These are phyloP conservation scores for Glyphotaelius pellucidus DNA, from an alignment of 2,888 invertebrate genomes.

Conservation along the genomic window DNA sequence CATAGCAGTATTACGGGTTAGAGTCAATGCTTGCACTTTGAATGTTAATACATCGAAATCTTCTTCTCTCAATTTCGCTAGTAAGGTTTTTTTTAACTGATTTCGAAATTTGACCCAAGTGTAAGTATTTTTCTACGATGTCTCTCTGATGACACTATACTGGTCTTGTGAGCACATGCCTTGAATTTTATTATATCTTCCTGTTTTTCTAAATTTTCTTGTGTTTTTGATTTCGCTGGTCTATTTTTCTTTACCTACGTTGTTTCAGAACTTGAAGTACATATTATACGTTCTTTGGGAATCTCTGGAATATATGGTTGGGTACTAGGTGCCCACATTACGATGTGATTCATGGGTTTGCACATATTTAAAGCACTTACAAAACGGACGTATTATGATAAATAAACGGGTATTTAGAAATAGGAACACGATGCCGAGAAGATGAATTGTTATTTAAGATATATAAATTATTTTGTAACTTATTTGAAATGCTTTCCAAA, in stretches of 20 bases:
- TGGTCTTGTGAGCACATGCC: no score
- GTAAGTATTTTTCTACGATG: no score
- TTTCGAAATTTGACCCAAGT: no score
- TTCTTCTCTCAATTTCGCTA: background rate
- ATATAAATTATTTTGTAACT: background rate
- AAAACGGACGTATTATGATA: conserved; percentile 2
- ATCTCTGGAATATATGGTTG: background rate
- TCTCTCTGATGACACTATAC: no score
- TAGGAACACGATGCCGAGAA: background rate
- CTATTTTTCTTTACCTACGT: no score
- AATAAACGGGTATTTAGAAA: conserved; percentile 2
- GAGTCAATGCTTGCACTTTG: background rate
- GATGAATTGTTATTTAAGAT: background rate
- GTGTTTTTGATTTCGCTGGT: no score
- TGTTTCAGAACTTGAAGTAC: no score
- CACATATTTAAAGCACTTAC: conserved; percentile 2
- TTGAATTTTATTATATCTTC: no score
- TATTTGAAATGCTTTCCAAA: background rate
- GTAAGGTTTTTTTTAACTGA: no score
- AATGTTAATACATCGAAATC: background rate
- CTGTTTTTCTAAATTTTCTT: no score
- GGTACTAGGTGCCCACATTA: background rate
- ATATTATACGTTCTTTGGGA: background rate
- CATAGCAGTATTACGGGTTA: background rate
- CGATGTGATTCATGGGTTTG: background rate